Evolutionary conservation across 1,140 invertebrate species (phyloP).

Genomic region (Drosophila bocqueti): DNA sequence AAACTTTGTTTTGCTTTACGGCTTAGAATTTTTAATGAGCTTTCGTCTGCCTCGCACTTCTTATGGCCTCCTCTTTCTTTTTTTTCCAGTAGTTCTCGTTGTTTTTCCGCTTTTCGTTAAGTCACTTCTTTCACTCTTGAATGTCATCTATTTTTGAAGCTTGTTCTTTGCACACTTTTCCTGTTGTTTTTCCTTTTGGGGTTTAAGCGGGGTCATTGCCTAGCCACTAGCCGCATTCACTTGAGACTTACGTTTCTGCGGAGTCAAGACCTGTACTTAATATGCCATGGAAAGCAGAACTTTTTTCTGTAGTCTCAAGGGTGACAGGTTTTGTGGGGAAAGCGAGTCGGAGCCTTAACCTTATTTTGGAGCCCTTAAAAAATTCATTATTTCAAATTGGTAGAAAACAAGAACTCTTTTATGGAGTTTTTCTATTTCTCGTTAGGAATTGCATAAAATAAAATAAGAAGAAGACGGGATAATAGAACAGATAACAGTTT

Average conservation of each 20-base stretch:
- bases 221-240: slow-evolving; percentile 43
- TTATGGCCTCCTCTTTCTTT: slow-evolving; percentile 14
- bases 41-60: slow-evolving; percentile 65
- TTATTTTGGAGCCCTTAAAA: not conserved
- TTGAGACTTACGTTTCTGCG: slow-evolving; percentile 26
- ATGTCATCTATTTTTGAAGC: slow-evolving; percentile 74
- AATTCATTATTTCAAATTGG: not conserved
- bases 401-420: too few relatives aligned
- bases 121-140: slow-evolving; percentile 63
- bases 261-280: slow-evolving; percentile 16
- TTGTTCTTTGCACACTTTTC: slow-evolving; percentile 45
- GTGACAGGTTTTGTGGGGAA: not conserved
- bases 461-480: too few relatives aligned
- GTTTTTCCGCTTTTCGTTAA: slow-evolving; percentile 47
- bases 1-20: slow-evolving; percentile 81
- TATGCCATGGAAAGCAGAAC: slow-evolving; percentile 24
- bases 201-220: slow-evolving; percentile 65
- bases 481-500: too few relatives aligned
- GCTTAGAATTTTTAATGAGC: slow-evolving; percentile 82
- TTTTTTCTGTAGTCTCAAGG: not conserved
- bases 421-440: too few relatives aligned
- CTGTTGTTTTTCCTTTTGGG: slow-evolving; percentile 34
- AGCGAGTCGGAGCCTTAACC: slow-evolving; percentile 8
- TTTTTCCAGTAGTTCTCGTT: slow-evolving; percentile 31
- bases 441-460: too few relatives aligned